Evolutionary conservation across 1,140 invertebrate species (phyloP).

Genomic region (Habropoda laboriosa): DNA sequence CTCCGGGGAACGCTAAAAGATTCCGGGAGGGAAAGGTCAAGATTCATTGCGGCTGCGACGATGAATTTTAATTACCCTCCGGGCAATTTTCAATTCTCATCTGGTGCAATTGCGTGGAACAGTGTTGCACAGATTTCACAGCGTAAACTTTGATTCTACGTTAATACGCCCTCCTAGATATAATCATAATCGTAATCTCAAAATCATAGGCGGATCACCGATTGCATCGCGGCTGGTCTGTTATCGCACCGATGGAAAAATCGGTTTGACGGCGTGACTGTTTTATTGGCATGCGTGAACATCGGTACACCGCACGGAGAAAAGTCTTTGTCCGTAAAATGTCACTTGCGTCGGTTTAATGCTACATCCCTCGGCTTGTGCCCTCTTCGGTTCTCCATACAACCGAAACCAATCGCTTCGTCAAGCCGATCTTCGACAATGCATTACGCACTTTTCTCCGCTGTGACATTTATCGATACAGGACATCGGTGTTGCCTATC

Average conservation of each 20-base stretch:
- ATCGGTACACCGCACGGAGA: neutral
- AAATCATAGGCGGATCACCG: no score
- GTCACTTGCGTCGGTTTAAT: slow-evolving; percentile 30
- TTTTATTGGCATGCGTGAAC: slow-evolving; percentile 41
- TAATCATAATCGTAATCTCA: no score
- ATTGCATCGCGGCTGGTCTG: neutral
- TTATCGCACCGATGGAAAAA: slow-evolving; percentile 16
- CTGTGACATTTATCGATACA: slow-evolving; percentile 47
- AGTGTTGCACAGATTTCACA: no score
- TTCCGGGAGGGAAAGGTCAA: neutral
- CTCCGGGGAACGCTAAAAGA: neutral
- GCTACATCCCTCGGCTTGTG: slow-evolving; percentile 7
- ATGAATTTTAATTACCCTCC: slow-evolving; percentile 8
- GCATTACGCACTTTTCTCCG: slow-evolving; percentile 51
- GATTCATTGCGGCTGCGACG: slow-evolving; percentile 4
- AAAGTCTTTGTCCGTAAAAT: slow-evolving; percentile 36
- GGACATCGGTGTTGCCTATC: neutral
- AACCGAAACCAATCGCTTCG: slow-evolving; percentile 59
- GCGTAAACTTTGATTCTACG: neutral
- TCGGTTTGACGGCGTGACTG: neutral
- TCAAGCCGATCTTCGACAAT: slow-evolving; percentile 52
- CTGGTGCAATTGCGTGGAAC: no score
- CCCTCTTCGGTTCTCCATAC: slow-evolving; percentile 43
- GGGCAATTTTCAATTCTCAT: no score
- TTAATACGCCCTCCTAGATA: no score